phyloP scores from a whole-genome alignment of 2,797 vertebrate genomes.

The Parauchenoglanis punctatus region DNA sequence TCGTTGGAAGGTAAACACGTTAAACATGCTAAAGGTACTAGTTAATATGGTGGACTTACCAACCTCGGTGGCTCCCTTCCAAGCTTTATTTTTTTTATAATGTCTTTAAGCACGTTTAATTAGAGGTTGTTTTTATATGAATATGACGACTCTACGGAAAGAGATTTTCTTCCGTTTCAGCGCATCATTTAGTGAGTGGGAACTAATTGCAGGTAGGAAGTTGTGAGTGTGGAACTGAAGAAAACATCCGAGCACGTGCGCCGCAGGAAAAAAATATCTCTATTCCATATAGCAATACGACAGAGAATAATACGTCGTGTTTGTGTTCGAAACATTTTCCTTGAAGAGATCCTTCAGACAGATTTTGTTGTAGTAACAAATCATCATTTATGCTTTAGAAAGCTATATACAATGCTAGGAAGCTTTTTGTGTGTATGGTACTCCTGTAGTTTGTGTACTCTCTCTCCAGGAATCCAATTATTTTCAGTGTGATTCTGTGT shows the following conservation, averaged over 20 bases:
- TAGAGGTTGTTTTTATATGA: background rate
- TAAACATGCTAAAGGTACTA: background rate
- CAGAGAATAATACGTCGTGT: background rate
- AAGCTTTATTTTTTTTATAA: background rate
- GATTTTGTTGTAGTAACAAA: background rate
- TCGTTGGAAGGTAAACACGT: background rate
- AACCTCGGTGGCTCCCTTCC: background rate
- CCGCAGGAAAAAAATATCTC: background rate
- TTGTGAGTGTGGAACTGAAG: background rate
- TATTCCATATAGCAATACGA: background rate
- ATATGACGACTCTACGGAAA: background rate
- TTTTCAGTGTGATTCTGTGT: background rate
- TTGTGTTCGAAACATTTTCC: background rate
- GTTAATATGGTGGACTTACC: background rate
- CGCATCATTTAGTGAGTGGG: too few relatives aligned
- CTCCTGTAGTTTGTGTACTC: background rate
- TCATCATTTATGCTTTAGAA: background rate
- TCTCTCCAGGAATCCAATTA: background rate
- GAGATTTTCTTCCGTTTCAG: too few relatives aligned
- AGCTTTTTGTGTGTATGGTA: background rate
- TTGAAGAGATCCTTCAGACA: background rate
- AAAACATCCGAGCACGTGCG: background rate
- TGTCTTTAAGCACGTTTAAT: background rate
- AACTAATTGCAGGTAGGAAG: too few relatives aligned
- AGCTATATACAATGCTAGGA: background rate